Base-by-base conservation (phyloP, 2,888 invertebrate species). In the Calliphora vomitoria region DNA sequence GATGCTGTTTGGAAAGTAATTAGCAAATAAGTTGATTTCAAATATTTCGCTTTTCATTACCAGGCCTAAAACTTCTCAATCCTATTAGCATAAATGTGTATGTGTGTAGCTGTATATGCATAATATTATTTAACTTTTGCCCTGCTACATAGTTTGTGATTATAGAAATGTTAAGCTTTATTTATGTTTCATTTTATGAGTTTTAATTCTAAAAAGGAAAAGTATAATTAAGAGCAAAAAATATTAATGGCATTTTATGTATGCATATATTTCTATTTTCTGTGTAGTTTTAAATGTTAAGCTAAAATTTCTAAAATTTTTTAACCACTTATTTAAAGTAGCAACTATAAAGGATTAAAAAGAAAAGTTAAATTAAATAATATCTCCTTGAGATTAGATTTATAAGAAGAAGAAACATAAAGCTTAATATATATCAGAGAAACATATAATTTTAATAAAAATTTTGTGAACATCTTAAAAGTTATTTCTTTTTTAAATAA, bases 121-220 rank as follows among this genome's bases (percentile, higher is more conserved):
- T 20, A 8, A 5, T 8, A 38, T 25, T 31, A 74, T 86, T 82
- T 82, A 79, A 64, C 82, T 86, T 82, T 86, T 79, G 55, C 74
- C 25, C 53, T 69, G 38, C 35, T 66, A 44, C 64, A 66, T 41
- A 76, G 55, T 76, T 81, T 85, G 68, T 81, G 75, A 31, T 74
- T 79, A 69, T 55, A 53, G 44, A 62, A 82, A 62, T 75, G 41
- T 62, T 82, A 79, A 82, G 72, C 75, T 60, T 38, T 80, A 71
- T 82, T 75, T 80, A 83, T 83, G 78, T 58, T 31, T 71, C 72
- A 64, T 71, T 78, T 60, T 78, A 69, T 20, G 20, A 53, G 4
- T 71, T 74, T 75, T 69, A 68, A 31, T 25, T 69, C 20, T 8
- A 60, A 69, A 44, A 50, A 60, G 13, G 4, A 71, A 71, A 47